Percentiles rank a stretch among this genome's conserved stretches.
Conservation (phyloP, 2,797 vertebrate species). For the Eulemur coronatus region DNA sequence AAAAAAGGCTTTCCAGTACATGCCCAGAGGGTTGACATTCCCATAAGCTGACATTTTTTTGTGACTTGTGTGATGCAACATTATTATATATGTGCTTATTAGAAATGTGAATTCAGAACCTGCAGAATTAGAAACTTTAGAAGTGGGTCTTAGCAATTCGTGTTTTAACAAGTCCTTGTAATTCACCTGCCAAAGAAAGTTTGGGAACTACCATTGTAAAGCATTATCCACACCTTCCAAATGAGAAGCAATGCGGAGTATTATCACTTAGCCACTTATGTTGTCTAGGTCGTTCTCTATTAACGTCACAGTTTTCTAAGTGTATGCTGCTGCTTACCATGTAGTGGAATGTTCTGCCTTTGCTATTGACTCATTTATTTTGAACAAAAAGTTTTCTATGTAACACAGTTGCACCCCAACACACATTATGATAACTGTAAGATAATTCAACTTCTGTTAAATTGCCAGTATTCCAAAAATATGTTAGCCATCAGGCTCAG, state of each 20-base stretch:
- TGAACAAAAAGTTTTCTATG: neutral
- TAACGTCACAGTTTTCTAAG: neutral
- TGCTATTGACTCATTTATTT: neutral
- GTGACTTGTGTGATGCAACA: neutral
- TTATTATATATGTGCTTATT: neutral
- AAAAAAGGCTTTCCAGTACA: neutral
- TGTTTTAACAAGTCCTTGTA: neutral
- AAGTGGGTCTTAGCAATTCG: neutral
- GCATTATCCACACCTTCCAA: neutral
- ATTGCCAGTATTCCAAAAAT: neutral
- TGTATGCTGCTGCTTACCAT: neutral
- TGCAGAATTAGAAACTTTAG: neutral
- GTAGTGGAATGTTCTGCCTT: neutral
- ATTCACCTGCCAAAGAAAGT: neutral
- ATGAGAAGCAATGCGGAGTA: neutral
- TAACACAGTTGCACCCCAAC: neutral
- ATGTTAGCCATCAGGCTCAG: neutral
- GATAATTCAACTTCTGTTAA: slow-evolving; percentile 24
- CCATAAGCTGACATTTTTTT: neutral
- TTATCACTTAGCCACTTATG: neutral
- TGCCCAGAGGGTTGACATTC: neutral
- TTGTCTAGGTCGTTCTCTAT: neutral
- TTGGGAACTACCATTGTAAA: neutral
- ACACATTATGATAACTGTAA: neutral
- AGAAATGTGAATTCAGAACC: neutral